Base-by-base conservation (phyloP, 2,888 invertebrate species). In the Portevinia maculata region DNA sequence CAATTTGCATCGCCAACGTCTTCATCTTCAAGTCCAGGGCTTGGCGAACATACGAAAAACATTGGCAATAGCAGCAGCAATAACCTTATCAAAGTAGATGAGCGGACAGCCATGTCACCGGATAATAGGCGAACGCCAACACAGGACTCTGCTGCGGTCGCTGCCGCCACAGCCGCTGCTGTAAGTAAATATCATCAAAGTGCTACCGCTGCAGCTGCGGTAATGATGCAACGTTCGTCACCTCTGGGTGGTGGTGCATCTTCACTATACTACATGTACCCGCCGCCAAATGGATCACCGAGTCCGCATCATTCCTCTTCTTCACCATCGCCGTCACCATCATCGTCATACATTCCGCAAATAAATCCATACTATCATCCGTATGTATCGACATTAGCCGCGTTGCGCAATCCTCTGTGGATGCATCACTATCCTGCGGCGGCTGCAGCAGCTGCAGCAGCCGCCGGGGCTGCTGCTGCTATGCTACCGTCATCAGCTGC, bases 331-430 rank as follows among this genome's bases (percentile, higher is more conserved):
- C 88, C 89, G 30, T 88, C 89, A 53, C 86, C 88, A 59, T 88
- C 89, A 62, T 88, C 89, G 37, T 88, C 89, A 64, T 90, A 90
- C 89, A 90, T 90, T 89, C 90, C 90, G 87, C 86, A 88, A 84
- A 67, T 86, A 19, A 74, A 73, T 59, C 67, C 90, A 62, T 88
- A 90, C 46, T 90, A 90, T 79, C 88, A 89, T 87, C 90, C 90
- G 15, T 90, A 90, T 85, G 88, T 90, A 81, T 87, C 88, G 53
- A 89, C 90, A 46, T 85, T 90, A 73, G 91, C 91, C 65, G 91
- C 92, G 3, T 89, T 92, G 85, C 89, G 92, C 70, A 90, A 91
- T 85, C 91, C 92, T 13, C 52, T 90, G 67, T 92, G 92, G 92
- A 90, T 92, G 91, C 92, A 92, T 85, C 92, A 92, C 87, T 91